Conservation (phyloP, 2,797 vertebrate genomes). For the Gadopsis bispinosus region DNA sequence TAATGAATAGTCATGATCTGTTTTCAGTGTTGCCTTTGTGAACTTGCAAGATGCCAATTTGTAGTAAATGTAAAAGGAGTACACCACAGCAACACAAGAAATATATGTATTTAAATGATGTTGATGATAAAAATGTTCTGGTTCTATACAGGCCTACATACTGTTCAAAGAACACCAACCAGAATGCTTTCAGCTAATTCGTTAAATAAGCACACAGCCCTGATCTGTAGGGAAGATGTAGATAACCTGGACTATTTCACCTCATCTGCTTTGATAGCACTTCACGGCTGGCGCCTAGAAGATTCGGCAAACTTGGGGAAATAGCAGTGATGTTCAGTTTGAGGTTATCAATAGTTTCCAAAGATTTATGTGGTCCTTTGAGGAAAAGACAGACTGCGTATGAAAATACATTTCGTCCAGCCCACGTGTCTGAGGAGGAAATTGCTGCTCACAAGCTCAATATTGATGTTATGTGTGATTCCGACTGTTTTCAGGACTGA, state of each 20-base stretch:
- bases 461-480: background rate
- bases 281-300: too few relatives aligned
- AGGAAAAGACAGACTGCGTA: background rate
- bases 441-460: background rate
- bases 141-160: background rate
- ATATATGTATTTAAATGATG: background rate
- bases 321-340: too few relatives aligned
- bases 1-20: background rate
- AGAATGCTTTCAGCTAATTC: background rate
- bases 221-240: background rate
- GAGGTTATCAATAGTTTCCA: too few relatives aligned
- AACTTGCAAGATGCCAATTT: background rate
- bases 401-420: background rate
- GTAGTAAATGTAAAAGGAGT: background rate
- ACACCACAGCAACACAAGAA: background rate
- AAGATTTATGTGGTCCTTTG: background rate
- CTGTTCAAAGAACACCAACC: background rate
- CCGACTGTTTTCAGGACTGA: constrained; percentile 80
- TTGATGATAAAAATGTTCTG: background rate
- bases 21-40: background rate
- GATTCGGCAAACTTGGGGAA: background rate
- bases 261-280: background rate
- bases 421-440: background rate
- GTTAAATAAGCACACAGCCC: background rate
- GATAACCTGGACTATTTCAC: background rate